These are phyloP conservation scores for Dusona sp. DNA, from an alignment of 2,888 invertebrate species.

Conservation along the genomic window DNA sequence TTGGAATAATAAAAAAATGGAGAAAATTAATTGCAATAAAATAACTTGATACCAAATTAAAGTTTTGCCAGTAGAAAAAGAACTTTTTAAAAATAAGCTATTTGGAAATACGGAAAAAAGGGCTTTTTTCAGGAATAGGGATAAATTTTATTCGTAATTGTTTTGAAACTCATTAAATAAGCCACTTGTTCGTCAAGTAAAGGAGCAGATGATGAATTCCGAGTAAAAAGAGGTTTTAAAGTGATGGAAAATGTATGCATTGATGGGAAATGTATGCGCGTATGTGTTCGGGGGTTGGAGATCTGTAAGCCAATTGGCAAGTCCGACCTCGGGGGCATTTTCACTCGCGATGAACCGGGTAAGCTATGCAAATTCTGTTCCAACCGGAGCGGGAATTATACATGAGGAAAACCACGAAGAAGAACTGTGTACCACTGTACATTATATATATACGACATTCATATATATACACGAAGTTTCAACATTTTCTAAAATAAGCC, in stretches of 20 bases:
- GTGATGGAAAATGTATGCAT: conserved; percentile 14
- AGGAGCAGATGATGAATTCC: conserved; percentile 11
- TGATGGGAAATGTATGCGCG: conserved; percentile 45
- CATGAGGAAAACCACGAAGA: conserved; percentile 68
- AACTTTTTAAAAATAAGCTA: neutral
- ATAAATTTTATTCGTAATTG: too few relatives aligned
- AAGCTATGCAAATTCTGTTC: conserved; percentile 71
- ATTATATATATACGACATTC: conserved; percentile 3
- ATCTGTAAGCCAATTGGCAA: conserved; percentile 66
- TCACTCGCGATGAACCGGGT: conserved; percentile 70
- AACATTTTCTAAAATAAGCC: neutral
- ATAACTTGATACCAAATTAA: neutral
- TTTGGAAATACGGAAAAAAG: too few relatives aligned
- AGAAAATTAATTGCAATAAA: neutral
- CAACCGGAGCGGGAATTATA: conserved; percentile 70
- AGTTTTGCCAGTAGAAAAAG: neutral
- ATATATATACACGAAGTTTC: neutral
- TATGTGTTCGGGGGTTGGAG: conserved; percentile 24
- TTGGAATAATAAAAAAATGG: neutral
- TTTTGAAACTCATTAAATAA: too few relatives aligned
- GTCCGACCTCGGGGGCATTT: conserved; percentile 68
- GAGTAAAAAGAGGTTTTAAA: neutral
- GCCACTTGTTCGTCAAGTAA: neutral
- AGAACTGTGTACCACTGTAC: conserved; percentile 26
- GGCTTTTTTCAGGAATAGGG: too few relatives aligned